A percentile compares a stretch with the other conserved stretches of the same genome.
Evolutionary conservation across 2,113 vertebrate genomes (phyloP).

Genomic region (Athene cunicularia): DNA sequence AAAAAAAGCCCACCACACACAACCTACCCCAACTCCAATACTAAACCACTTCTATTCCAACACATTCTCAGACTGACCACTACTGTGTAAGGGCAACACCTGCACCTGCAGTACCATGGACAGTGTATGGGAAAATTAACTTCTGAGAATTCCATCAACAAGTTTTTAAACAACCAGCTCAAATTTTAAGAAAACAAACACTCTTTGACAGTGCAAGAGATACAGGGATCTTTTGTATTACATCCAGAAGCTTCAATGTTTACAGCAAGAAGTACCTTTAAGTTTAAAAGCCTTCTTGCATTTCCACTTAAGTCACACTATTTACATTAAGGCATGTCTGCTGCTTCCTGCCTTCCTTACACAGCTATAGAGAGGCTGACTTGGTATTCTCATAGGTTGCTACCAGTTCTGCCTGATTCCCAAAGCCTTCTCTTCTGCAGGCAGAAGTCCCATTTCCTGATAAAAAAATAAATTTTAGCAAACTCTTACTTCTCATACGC

Average conservation of each 20-base stretch:
- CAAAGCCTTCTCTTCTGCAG: not conserved
- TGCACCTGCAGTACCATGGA: conserved; percentile 65
- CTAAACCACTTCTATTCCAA: not conserved
- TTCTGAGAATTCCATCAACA: not conserved
- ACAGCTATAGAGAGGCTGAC: not conserved
- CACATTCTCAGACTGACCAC: not conserved
- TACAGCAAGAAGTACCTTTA: not conserved
- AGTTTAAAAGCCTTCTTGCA: not conserved
- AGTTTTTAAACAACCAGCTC: not conserved
- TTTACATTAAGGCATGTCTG: not conserved
- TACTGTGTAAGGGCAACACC: not conserved
- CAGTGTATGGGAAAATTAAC: not conserved
- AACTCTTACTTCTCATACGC: not conserved
- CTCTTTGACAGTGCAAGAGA: not conserved
- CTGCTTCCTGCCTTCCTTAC: not conserved
- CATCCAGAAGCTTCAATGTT: not conserved
- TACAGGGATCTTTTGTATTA: not conserved
- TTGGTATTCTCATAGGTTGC: not conserved
- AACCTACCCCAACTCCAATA: not conserved
- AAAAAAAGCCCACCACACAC: not conserved
- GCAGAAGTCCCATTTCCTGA: not conserved
- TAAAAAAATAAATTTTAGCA: not conserved
- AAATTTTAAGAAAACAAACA: not conserved
- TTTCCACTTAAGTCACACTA: not conserved
- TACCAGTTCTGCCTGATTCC: not conserved